Base-by-base conservation (phyloP, 2,797 vertebrate genomes). In the Vireo griseus region DNA sequence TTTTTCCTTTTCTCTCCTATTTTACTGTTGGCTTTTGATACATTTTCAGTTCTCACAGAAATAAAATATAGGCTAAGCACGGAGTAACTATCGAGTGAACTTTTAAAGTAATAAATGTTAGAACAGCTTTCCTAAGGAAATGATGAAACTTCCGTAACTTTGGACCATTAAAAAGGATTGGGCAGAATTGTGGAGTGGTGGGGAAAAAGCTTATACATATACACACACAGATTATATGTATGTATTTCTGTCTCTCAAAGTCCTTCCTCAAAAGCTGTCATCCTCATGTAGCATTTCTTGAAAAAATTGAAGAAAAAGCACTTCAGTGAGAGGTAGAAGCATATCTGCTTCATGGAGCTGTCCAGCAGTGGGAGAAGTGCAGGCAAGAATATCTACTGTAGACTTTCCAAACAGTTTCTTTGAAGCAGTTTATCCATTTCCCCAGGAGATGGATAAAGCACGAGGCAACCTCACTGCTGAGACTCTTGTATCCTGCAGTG, bases 111-210 rank as follows among this genome's bases (percentile, higher is more conserved):
- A 33, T 79, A 76, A 78, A 33, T 57, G n/a, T 63, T 82, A 80
- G n/a, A 92, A 81, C 33, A 92, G 31, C n/a, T 83, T 92, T 93
- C 39, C 68, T 76, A 25, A 21, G 18, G 31, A 92, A 95, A 79
- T 39, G 2, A 37, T 40, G 42, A 65, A 94, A 80, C 5, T 75
- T 26, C 26, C 72, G 15, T 82, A 80, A 57, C 35, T 57, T 51
- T 40, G 29, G 52, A 71, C 29, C 2, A 1, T 33, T 80, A 61
- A 79, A 78, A 91, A 44, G 14, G n/a, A 62, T 74, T 47, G 28
- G 19, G 6, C 9, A 68, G 54, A 47, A 42, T 28, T 42, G 26
- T 31, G 16, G 39, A 26, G 2, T 78, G 5, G 7, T 61, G 20
- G 16, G 17, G 21, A 48, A 79, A 57, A 83, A 52, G 4, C 35